phyloP scores from a whole-genome alignment of 1,140 invertebrate species.

The Armadillidium nasatum region DNA sequence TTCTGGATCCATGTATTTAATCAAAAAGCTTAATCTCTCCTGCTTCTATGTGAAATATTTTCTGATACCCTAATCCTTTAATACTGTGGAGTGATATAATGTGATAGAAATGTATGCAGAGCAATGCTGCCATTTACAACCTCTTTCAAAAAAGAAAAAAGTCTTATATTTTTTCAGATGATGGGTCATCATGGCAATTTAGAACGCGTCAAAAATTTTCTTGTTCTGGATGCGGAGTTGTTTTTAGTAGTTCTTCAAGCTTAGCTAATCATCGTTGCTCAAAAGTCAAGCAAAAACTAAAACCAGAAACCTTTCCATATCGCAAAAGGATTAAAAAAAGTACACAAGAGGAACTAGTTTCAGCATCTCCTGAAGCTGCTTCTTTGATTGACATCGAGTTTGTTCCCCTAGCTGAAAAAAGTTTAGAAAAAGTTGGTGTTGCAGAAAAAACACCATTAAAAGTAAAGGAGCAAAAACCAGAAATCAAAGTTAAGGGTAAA shows the following conservation, averaged over 20 bases:
- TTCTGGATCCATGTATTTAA: too few relatives aligned
- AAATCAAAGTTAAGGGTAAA: constrained; percentile 35
- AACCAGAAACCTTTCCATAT: neutral
- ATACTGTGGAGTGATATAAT: too few relatives aligned
- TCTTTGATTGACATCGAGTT: too few relatives aligned
- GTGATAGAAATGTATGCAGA: too few relatives aligned
- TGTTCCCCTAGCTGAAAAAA: too few relatives aligned
- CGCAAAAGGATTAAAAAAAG: neutral
- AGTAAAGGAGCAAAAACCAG: constrained; percentile 17
- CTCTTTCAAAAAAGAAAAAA: too few relatives aligned
- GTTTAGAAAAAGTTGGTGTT: too few relatives aligned
- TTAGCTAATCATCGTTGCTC: constrained; percentile 41
- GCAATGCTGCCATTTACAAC: too few relatives aligned
- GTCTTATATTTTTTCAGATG: constrained; percentile 31
- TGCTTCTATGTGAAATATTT: too few relatives aligned
- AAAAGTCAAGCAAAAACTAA: neutral
- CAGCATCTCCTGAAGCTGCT: too few relatives aligned
- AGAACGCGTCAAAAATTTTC: constrained; percentile 43
- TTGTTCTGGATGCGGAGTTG: constrained; percentile 41
- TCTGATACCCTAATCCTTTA: too few relatives aligned
- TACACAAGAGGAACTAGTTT: neutral
- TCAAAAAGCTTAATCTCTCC: too few relatives aligned
- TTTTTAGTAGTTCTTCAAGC: constrained; percentile 43
- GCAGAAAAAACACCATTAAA: neutral
- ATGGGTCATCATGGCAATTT: constrained; percentile 45